phyloP scores from a whole-genome alignment of 2,113 vertebrate species.

The Salvelinus alpinus region DNA sequence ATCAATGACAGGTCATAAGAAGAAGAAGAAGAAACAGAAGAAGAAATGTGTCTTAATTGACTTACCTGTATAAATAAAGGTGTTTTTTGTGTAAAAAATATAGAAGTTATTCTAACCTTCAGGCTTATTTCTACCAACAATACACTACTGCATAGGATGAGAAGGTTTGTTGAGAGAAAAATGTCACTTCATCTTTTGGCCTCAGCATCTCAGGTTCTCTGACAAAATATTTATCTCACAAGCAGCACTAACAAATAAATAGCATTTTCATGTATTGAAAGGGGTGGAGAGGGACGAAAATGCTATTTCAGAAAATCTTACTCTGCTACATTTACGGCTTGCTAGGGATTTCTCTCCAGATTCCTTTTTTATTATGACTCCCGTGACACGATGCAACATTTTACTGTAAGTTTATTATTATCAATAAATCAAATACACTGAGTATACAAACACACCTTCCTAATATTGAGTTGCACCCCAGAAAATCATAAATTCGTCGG shows the following conservation, averaged over 20 bases:
- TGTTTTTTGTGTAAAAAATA: too few species aligned
- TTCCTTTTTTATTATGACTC: conserved; percentile 56
- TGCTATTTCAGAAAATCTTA: conserved; percentile 71
- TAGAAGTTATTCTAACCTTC: conserved; percentile 24
- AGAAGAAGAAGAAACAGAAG: too few species aligned
- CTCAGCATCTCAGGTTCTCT: conserved; percentile 36
- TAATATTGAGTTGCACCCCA: too few species aligned
- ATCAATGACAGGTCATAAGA: too few species aligned
- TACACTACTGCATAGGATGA: conserved; percentile 19
- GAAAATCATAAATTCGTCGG: too few species aligned
- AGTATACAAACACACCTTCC: too few species aligned
- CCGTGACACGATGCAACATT: conserved; percentile 60
- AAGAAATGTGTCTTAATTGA: too few species aligned
- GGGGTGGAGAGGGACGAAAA: conserved; percentile 61
- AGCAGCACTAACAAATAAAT: conserved; percentile 58
- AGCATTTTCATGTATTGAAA: conserved; percentile 71
- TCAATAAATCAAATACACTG: conserved; percentile 74
- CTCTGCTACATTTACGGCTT: conserved; percentile 75
- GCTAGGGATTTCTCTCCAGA: conserved; percentile 68
- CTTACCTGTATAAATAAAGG: too few species aligned
- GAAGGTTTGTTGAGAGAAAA: conserved; percentile 49
- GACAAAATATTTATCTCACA: conserved; percentile 68
- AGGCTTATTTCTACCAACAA: conserved; percentile 28
- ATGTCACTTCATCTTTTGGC: conserved; percentile 65
- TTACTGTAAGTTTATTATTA: conserved; percentile 77